Evolutionary conservation across 2,888 invertebrate species (phyloP).

Genomic region (Marasmarcha lunaedactyla): DNA sequence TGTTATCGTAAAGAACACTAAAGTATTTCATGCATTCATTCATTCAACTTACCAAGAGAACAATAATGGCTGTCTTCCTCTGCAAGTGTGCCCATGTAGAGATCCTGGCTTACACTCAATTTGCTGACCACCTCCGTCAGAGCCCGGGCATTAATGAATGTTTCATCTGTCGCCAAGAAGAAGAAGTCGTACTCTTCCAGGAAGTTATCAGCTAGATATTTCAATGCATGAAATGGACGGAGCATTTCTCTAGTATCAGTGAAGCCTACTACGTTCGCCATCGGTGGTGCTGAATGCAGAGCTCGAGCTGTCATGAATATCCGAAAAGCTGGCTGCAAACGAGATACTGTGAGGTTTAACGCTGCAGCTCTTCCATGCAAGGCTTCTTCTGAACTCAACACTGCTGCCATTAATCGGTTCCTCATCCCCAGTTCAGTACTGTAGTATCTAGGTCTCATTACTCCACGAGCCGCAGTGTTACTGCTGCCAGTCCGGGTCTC

Average conservation of each 20-base stretch:
- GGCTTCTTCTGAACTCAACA: slow-evolving; percentile 82
- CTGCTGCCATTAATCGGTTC: slow-evolving; percentile 79
- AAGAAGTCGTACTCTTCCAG: slow-evolving; percentile 93
- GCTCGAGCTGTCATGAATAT: slow-evolving; percentile 79
- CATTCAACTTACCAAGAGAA: slow-evolving; percentile 74
- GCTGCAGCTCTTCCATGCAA: slow-evolving; percentile 83
- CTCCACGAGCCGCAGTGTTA: slow-evolving; percentile 41
- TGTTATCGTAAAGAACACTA: too few relatives aligned
- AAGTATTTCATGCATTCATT: too few relatives aligned
- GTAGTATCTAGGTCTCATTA: slow-evolving; percentile 91
- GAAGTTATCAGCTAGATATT: slow-evolving; percentile 91
- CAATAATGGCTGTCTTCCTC: slow-evolving; percentile 74
- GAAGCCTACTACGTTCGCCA: slow-evolving; percentile 86
- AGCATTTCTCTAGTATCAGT: slow-evolving; percentile 81
- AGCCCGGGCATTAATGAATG: slow-evolving; percentile 85
- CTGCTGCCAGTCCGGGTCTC: slow-evolving; percentile 38
- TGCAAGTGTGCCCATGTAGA: slow-evolving; percentile 81
- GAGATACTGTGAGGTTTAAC: slow-evolving; percentile 89
- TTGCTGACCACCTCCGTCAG: slow-evolving; percentile 78
- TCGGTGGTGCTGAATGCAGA: slow-evolving; percentile 30
- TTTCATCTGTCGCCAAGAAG: slow-evolving; percentile 86
- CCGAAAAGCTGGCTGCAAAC: slow-evolving; percentile 84
- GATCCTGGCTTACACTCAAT: slow-evolving; percentile 86
- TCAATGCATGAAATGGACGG: slow-evolving; percentile 88
- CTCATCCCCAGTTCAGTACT: slow-evolving; percentile 95